Conservation (phyloP, 2,113 vertebrate genomes). For the Corythaixoides concolor region DNA sequence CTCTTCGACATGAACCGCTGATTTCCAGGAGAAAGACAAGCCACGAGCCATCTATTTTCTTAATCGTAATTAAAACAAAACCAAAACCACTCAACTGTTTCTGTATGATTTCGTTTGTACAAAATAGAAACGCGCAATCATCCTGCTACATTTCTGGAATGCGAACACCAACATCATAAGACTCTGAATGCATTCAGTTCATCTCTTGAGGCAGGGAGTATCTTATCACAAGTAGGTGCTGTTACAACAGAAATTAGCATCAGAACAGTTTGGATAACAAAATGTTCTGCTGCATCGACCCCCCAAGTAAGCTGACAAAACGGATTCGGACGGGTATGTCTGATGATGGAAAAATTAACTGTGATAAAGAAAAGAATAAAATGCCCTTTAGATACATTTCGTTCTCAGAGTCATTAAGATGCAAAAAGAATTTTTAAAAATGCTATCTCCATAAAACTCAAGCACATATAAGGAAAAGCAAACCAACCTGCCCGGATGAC, state of each 20-base stretch:
- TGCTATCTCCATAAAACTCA: background rate
- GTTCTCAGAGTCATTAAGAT: background rate
- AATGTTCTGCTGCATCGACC: background rate
- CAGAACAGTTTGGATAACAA: background rate
- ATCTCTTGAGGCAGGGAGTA: background rate
- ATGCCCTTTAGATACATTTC: background rate
- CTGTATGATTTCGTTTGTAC: background rate
- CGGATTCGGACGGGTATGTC: background rate
- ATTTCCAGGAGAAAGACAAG: background rate
- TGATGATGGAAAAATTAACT: background rate
- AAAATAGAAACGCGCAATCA: background rate
- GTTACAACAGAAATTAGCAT: background rate
- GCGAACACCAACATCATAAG: background rate
- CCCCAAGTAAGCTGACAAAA: background rate
- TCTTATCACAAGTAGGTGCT: background rate
- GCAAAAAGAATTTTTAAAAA: background rate
- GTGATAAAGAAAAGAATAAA: background rate
- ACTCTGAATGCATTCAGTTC: background rate
- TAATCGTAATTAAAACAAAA: background rate
- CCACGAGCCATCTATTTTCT: background rate
- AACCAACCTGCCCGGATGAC: background rate
- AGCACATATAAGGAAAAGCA: background rate
- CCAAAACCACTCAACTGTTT: background rate
- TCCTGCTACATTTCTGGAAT: background rate
- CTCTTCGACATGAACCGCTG: background rate